Conservation (phyloP, 2,113 vertebrate species). For the Artemisiospiza belli region DNA sequence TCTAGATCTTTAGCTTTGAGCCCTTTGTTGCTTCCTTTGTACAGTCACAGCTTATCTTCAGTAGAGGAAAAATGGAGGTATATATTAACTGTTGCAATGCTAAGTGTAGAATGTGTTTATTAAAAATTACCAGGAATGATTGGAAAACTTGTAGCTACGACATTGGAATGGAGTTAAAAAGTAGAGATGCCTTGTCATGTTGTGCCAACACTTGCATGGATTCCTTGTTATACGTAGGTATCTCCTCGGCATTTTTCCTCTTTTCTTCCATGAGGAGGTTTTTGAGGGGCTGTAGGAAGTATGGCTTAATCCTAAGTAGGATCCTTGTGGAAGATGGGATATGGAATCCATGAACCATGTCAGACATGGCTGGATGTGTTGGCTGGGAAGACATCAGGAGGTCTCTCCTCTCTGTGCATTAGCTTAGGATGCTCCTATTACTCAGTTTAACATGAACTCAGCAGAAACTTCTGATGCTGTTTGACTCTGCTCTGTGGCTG, state of each 20-base stretch:
- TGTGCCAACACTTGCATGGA: neutral
- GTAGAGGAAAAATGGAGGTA: neutral
- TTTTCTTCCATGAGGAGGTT: neutral
- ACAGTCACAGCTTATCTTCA: neutral
- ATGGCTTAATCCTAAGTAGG: neutral
- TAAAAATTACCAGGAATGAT: neutral
- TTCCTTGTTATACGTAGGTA: neutral
- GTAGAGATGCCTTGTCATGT: neutral
- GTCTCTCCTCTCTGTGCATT: neutral
- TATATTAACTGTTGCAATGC: neutral
- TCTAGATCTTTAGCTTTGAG: neutral
- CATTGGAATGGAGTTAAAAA: neutral
- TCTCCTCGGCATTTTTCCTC: neutral
- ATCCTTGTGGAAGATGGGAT: neutral
- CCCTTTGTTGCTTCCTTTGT: neutral
- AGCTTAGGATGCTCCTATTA: neutral
- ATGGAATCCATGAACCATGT: accelerated
- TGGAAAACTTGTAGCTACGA: neutral
- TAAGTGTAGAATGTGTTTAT: neutral
- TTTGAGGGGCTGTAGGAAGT: neutral
- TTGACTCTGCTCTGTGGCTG: neutral
- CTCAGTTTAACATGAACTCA: neutral
- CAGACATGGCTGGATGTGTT: neutral
- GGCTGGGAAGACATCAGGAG: neutral
- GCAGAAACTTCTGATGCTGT: neutral